Conservation (phyloP, 2,888 invertebrate species). For the Abscondita cerata region DNA sequence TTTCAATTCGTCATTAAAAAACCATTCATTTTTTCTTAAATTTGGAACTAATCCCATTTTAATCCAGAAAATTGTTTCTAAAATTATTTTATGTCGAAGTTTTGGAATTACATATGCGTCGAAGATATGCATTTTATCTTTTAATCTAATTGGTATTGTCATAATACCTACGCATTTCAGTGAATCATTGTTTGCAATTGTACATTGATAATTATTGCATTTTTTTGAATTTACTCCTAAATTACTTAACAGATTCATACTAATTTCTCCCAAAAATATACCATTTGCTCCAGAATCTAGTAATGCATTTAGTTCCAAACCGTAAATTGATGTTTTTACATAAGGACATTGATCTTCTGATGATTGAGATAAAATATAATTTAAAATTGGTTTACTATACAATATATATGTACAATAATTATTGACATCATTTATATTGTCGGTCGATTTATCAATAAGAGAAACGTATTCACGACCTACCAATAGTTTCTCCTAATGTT, state of each 20-base stretch:
- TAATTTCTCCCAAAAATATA: not conserved
- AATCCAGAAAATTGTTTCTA: conserved; percentile 18
- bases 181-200: not conserved
- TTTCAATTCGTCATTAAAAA: not conserved
- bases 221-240: not conserved
- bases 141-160: conserved; percentile 8
- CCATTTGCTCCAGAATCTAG: conserved; percentile 18
- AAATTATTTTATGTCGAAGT: not conserved
- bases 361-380: conserved; percentile 20
- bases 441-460: no score
- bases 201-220: not conserved
- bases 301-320: conserved; percentile 7
- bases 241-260: not conserved
- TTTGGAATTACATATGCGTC: conserved; percentile 8
- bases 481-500: no score
- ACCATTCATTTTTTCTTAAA: not conserved
- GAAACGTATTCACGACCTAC: no score
- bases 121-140: not conserved
- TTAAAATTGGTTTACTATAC: conserved; percentile 2
- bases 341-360: conserved; percentile 18
- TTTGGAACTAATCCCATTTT: not conserved
- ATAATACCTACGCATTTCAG: conserved; percentile 4
- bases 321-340: conserved; percentile 18
- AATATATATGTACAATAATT: no score
- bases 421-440: no score